Base-by-base conservation (phyloP, 2,888 invertebrate genomes). In the Mythimna impura region DNA sequence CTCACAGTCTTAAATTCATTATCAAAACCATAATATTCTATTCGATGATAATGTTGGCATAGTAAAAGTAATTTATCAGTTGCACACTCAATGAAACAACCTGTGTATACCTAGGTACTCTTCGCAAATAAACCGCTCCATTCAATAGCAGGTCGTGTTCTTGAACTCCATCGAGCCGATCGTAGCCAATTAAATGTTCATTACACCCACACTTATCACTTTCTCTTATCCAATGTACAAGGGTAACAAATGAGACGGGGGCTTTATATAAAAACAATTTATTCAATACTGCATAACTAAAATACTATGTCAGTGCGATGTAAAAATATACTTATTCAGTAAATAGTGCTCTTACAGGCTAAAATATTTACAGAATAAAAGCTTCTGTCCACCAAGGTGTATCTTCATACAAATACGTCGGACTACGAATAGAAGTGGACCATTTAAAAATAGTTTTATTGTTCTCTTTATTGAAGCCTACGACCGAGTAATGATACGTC, bases 271-370 rank as follows among this genome's bases (percentile, higher is more conserved):
- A 90, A 89, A 92, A 91, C 90, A 90, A 89, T 93, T 92, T 93
- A 93, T 93, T 93, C 76, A 86, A 90, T 92, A 89, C 87, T 89
- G 89, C 86, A 87, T 89, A 87, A 87, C 87, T 89, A 91, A 89
- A 89, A 89, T 89, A 91, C 87, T 89, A 89, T 88, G 83, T 91
- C 89, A 91, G 93, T 94, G 94, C 93, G 78, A 80, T 90, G 88
- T 91, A 92, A 92, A 92, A 89, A 86, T 87, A 88, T 82, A 80
- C 80, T 86, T 88, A 88, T 77, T 78, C 83, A 76, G 75, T 85
- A 84, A 86, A 84, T 86, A 88, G 89, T 90, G 90, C 87, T 83
- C 89, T 89, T 87, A 89, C 30, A 74, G 50, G 47, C 83, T 86
- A 86, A 77, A 62, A 63, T 86, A 86, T 86, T 80, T 83, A 86